These are phyloP conservation scores for Aptenodytes forsteri DNA, from an alignment of 2,113 vertebrate genomes.

Conservation along the genomic window DNA sequence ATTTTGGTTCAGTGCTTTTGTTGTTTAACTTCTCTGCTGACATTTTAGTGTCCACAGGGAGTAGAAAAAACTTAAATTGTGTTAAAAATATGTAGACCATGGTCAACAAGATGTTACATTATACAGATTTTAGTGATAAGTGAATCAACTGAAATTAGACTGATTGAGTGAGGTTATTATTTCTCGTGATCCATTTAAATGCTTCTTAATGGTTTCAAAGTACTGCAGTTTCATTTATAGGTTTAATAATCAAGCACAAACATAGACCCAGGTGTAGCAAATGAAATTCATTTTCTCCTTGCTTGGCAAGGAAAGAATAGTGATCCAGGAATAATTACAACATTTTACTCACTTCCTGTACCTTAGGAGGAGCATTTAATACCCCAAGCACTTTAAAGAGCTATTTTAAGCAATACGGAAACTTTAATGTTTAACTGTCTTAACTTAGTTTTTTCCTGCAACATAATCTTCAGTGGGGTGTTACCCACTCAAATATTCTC, in stretches of 20 bases:
- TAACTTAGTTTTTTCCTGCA: not conserved
- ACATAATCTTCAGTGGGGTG: not conserved
- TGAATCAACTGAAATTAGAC: not conserved
- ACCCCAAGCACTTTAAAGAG: not conserved
- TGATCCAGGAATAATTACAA: not conserved
- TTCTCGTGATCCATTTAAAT: slow-evolving; percentile 16
- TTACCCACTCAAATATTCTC: not conserved
- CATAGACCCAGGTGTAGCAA: not conserved
- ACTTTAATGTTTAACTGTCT: not conserved
- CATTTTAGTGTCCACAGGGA: not conserved
- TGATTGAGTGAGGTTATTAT: not conserved
- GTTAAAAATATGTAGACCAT: slow-evolving; percentile 1
- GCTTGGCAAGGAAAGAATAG: not conserved
- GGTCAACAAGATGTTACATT: not conserved
- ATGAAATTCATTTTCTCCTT: not conserved
- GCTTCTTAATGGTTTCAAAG: not conserved
- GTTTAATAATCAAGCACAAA: slow-evolving; percentile 12
- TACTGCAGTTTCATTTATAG: slow-evolving; percentile 20
- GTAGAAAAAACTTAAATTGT: not conserved
- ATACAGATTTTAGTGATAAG: not conserved
- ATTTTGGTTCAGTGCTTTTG: not conserved
- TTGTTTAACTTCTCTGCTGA: not conserved
- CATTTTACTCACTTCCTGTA: not conserved
- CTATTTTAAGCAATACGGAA: slow-evolving; percentile 5
- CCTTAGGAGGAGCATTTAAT: not conserved